phyloP scores from a whole-genome alignment of 1,140 invertebrate genomes.

The Telenomus remus region DNA sequence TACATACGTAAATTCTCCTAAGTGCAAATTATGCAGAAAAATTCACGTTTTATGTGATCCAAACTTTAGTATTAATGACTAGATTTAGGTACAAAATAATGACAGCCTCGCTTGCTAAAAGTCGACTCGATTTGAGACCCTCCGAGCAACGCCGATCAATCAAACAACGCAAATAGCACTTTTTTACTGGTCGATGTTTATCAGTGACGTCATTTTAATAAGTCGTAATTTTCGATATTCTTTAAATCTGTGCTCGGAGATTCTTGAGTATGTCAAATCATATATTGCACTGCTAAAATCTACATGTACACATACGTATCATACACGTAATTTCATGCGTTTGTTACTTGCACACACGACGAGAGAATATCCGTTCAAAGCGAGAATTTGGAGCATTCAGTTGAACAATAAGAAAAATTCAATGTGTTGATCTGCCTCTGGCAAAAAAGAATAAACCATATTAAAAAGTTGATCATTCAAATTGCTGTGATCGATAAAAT shows the following conservation, averaged over 20 bases:
- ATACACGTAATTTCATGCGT: constrained; percentile 36
- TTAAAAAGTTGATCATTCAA: no score
- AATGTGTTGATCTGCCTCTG: constrained; percentile 18
- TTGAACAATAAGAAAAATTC: no score
- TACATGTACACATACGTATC: constrained; percentile 53
- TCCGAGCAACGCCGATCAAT: constrained; percentile 29
- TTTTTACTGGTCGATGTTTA: background rate
- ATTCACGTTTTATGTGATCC: constrained; percentile 56
- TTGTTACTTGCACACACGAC: constrained; percentile 31
- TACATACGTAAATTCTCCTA: constrained; percentile 57
- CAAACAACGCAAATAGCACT: constrained; percentile 14
- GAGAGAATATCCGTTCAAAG: constrained; percentile 35
- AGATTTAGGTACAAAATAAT: constrained; percentile 51
- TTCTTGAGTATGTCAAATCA: constrained; percentile 44
- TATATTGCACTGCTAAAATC: constrained; percentile 50
- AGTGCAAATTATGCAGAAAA: constrained; percentile 55
- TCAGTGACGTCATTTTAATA: constrained; percentile 2
- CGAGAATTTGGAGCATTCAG: no score
- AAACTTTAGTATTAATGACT: constrained; percentile 53
- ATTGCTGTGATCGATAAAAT: no score
- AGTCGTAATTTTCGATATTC: constrained; percentile 6
- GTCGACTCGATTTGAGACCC: constrained; percentile 48
- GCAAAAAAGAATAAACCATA: no score
- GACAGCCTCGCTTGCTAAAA: constrained; percentile 53
- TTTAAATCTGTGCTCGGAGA: constrained; percentile 40